Conservation (phyloP, 2,113 vertebrate genomes). For the Acanthochromis polyacanthus region DNA sequence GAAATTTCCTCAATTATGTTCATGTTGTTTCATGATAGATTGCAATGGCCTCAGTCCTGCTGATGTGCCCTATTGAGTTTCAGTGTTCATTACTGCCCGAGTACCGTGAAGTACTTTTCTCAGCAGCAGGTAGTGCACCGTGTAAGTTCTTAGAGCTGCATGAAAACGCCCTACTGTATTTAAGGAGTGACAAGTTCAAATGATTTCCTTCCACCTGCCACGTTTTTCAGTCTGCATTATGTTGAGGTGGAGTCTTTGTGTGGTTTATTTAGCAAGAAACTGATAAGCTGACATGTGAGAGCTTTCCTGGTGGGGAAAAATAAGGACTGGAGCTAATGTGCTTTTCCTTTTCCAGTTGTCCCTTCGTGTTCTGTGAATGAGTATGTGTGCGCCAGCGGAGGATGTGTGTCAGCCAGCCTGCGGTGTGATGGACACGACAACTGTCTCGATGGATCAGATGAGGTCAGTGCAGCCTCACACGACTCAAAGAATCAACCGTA, state of each 20-base stretch:
- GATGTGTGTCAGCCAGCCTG: constrained; percentile 92
- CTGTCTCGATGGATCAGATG: constrained; percentile 96
- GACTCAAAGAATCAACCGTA: neutral
- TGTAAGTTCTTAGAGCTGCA: neutral
- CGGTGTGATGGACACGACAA: constrained; percentile 95
- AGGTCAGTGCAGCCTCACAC: constrained; percentile 84
- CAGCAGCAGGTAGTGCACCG: constrained; percentile 14
- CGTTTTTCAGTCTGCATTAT: neutral
- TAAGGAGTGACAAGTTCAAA: neutral
- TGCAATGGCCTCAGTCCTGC: neutral
- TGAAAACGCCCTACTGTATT: neutral
- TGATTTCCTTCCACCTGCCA: neutral
- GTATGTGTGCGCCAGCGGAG: constrained; percentile 93
- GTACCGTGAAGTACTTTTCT: constrained; percentile 10
- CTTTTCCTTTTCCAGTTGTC: constrained; percentile 80
- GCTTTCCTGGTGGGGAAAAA: neutral
- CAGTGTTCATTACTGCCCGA: neutral
- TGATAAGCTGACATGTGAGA: neutral
- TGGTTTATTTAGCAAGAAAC: neutral
- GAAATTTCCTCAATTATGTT: neutral
- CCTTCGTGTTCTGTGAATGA: constrained; percentile 95
- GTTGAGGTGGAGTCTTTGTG: neutral
- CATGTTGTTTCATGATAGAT: neutral
- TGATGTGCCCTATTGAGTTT: neutral
- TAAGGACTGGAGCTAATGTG: neutral